Base-by-base conservation (phyloP, 2,797 vertebrate species). In the Anomalospiza imberbis region DNA sequence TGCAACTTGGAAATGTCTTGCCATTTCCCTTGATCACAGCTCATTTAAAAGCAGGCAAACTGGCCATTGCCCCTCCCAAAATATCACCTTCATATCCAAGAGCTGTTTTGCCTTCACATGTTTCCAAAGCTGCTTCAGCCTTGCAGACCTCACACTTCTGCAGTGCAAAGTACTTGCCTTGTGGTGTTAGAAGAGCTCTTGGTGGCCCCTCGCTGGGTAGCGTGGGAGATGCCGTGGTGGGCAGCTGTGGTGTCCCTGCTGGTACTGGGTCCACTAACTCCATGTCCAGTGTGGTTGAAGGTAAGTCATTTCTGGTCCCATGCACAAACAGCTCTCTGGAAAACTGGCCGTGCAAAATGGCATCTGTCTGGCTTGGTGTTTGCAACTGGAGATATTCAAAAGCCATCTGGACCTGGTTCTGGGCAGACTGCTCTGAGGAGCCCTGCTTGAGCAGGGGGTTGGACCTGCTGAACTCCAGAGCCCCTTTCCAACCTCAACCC, bases 211-310 rank as follows among this genome's bases (percentile, higher is more conserved):
- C 3, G 3, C 12, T 36, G 13, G 24, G 34, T 28, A 19, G 36
- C 1, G 0, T 2, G 10, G 16, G 28, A 73, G 57, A 38, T 44
- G 51, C 29, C 0, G 1, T 47, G 29, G 51, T 1, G 5, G 53
- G 67, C 38, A 83, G 67, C 21, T 3, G 1, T 38, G 31, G 15
- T 5, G 1, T 57, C 17, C 21, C 53, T 3, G 1, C 32, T 60
- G 20, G 22, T 34, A 5, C 38, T 61, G 50, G 25, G 12, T 48
- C 4, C 3, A 14, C 48, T 58, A 10, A 40, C 40, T 51, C 2
- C 3, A 16, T 10, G 21, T 38, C 65, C 42, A 31, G 17, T n/a
- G 60, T 1, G 6, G 61, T 17, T 12, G 24, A 38, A 67, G 14
- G 6, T 19, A 25, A 42, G 24, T 55, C 3, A 40, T 57, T 73